These are phyloP conservation scores for Danionella dracula DNA, from an alignment of 2,797 vertebrate genomes.

Conservation along the genomic window DNA sequence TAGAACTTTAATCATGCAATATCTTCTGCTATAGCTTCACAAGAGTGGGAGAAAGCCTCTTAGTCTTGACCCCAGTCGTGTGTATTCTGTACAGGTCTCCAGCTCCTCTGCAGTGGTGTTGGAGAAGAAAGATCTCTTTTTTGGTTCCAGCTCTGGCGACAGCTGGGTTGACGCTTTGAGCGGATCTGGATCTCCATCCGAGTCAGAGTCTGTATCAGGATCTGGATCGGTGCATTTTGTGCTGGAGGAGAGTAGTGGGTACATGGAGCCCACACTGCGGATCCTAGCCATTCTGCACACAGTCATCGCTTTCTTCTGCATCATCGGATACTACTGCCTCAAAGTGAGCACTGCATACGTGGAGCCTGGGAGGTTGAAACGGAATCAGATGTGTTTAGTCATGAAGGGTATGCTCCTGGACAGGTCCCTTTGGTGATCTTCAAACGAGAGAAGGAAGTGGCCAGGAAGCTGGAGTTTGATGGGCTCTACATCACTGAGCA, in stretches of 20 bases:
- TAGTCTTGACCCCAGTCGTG: too few species aligned
- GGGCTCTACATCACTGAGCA: constrained; percentile 80
- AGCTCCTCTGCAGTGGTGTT: constrained; percentile 76
- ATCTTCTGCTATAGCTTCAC: too few species aligned
- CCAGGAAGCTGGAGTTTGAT: constrained; percentile 79
- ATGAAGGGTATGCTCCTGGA: neutral
- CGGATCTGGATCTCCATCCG: constrained; percentile 42
- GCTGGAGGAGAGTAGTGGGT: constrained; percentile 91
- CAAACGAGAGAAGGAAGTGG: constrained; percentile 80
- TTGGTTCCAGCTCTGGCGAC: constrained; percentile 56
- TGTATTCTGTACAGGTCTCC: constrained; percentile 75
- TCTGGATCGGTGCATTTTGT: constrained; percentile 82
- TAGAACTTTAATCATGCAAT: too few species aligned
- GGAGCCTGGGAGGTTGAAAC: neutral
- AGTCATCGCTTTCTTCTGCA: constrained; percentile 94
- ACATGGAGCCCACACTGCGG: constrained; percentile 90
- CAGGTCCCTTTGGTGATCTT: constrained; percentile 81
- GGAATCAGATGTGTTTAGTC: neutral
- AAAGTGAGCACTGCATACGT: constrained; percentile 65
- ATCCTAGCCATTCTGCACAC: constrained; percentile 89
- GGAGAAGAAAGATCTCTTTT: constrained; percentile 76
- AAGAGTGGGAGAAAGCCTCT: too few species aligned
- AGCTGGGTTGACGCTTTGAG: constrained; percentile 59
- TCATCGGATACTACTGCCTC: constrained; percentile 95
- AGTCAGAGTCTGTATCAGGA: constrained; percentile 48